Conservation (phyloP, 2,888 invertebrate genomes). For the Pollenia griseotomentosa region DNA sequence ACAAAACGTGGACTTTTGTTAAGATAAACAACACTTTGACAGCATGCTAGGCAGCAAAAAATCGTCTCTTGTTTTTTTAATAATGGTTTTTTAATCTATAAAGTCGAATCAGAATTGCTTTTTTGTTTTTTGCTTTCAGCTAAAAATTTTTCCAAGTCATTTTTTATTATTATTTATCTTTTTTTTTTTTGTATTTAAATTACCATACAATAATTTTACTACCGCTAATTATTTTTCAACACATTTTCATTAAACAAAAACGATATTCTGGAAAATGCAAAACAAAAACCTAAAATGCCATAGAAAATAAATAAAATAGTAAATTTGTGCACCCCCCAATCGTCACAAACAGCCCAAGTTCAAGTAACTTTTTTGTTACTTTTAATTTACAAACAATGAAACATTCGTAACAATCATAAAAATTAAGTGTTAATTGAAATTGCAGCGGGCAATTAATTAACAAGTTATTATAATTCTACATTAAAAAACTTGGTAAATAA, state of each 20-base stretch:
- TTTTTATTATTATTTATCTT: background rate
- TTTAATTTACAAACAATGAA: constrained; percentile 38
- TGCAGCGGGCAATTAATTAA: constrained; percentile 60
- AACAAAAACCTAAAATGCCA: constrained; percentile 5
- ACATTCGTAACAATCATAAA: constrained; percentile 16
- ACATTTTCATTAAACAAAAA: constrained; percentile 9
- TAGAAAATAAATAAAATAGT: constrained; percentile 6
- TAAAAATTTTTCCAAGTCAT: background rate
- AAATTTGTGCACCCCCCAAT: background rate
- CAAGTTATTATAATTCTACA: constrained; percentile 41
- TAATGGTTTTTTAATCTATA: too few relatives aligned
- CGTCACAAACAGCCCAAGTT: constrained; percentile 22
- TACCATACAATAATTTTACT: background rate
- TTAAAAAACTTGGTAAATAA: constrained; percentile 39
- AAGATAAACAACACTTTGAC: too few relatives aligned
- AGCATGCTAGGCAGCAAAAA: too few relatives aligned
- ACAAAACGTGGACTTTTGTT: too few relatives aligned
- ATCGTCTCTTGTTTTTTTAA: too few relatives aligned
- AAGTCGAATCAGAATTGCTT: too few relatives aligned
- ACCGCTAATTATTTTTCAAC: constrained; percentile 44
- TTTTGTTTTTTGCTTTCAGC: background rate
- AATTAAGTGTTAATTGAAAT: constrained; percentile 62
- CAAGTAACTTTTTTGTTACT: background rate
- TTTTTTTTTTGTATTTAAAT: too few relatives aligned
- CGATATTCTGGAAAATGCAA: background rate